Conservation (phyloP, 2,113 vertebrate genomes). For the Zosterops hypoxanthus region DNA sequence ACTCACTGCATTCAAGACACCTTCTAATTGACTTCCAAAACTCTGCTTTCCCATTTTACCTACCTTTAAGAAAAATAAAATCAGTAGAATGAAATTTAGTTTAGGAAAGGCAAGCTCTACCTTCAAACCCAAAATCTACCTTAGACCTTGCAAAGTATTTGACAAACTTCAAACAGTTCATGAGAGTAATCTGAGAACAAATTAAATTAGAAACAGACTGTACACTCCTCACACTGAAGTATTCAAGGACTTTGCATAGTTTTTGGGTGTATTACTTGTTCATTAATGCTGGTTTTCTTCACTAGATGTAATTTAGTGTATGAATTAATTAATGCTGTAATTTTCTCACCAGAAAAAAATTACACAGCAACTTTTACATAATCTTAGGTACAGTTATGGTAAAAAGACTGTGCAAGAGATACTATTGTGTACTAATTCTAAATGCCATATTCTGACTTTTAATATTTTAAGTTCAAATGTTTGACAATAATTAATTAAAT, state of each 20-base stretch:
- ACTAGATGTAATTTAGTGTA: too few relatives aligned
- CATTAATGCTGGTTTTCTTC: neutral
- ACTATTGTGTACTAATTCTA: neutral
- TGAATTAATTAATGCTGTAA: too few relatives aligned
- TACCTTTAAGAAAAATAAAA: neutral
- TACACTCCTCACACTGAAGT: neutral
- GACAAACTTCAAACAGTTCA: neutral
- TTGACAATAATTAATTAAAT: neutral
- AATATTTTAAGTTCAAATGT: neutral
- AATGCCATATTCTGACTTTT: neutral
- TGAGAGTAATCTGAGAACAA: neutral
- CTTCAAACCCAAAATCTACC: neutral
- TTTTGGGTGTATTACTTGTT: neutral
- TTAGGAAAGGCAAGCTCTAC: neutral
- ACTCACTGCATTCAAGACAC: neutral
- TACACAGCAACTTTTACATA: neutral
- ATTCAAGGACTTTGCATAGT: neutral
- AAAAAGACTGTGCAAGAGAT: neutral
- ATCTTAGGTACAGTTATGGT: neutral
- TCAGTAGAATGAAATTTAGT: neutral
- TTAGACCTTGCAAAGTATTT: neutral
- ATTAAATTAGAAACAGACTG: neutral
- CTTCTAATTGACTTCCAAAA: neutral
- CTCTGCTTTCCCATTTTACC: neutral
- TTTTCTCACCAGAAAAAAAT: neutral